Evolutionary conservation across 2,888 invertebrate species (phyloP).

Genomic region (Patella pellucida): DNA sequence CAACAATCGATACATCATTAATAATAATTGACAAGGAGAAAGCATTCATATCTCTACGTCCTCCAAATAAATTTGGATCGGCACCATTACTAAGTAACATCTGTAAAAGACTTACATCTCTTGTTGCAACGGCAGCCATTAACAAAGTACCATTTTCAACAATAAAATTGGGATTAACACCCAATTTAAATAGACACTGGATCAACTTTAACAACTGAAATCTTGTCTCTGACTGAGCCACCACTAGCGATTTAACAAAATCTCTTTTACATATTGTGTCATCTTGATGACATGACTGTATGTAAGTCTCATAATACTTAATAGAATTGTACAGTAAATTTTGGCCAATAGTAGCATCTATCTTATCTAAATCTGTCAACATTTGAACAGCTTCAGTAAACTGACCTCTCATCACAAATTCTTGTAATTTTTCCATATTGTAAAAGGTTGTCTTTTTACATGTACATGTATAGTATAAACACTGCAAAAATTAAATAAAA

Average conservation of each 20-base stretch:
- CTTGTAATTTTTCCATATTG: no score
- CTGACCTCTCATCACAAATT: not conserved
- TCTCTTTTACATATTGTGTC: not conserved
- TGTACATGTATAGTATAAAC: no score
- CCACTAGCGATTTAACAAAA: not conserved
- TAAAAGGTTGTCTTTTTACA: no score
- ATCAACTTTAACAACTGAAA: slow-evolving; percentile 29
- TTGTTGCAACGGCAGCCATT: slow-evolving; percentile 41
- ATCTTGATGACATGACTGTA: not conserved
- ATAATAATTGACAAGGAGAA: slow-evolving; percentile 44
- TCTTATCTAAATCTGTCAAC: not conserved
- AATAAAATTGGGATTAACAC: slow-evolving; percentile 30
- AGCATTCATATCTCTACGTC: slow-evolving; percentile 41
- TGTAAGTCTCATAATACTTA: not conserved
- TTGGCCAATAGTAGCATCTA: not conserved
- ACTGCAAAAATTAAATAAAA: no score
- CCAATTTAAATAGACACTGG: slow-evolving; percentile 31
- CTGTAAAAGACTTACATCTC: slow-evolving; percentile 39
- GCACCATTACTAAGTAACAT: slow-evolving; percentile 45
- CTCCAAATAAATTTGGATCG: slow-evolving; percentile 36
- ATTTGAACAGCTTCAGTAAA: not conserved
- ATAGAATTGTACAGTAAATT: not conserved
- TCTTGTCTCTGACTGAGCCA: slow-evolving; percentile 21
- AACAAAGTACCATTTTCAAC: slow-evolving; percentile 36
- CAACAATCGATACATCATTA: slow-evolving; percentile 42